Evolutionary conservation across 1,140 invertebrate species (phyloP).

Genomic region (Ceratina japonica): DNA sequence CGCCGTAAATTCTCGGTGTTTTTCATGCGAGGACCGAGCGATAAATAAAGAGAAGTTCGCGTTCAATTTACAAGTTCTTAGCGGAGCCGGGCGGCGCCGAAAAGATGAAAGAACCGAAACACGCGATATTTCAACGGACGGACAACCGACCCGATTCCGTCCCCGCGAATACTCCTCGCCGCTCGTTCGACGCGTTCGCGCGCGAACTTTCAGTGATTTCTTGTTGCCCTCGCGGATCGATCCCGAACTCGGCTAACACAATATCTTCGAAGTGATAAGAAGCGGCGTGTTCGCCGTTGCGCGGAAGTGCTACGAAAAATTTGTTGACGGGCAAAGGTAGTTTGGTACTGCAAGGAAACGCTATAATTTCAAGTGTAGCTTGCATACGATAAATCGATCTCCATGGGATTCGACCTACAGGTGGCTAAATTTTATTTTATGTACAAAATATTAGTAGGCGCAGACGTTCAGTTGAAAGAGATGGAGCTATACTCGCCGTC

Average conservation of each 20-base stretch:
- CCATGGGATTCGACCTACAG: neutral
- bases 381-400: too few relatives aligned
- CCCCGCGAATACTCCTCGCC: neutral
- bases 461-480: neutral
- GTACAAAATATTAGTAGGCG: neutral
- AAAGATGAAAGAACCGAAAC: neutral
- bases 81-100: neutral
- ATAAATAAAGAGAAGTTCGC: slow-evolving; percentile 15
- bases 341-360: too few relatives aligned
- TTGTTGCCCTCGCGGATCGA: neutral
- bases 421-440: neutral
- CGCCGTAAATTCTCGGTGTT: neutral
- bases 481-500: too few relatives aligned
- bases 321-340: too few relatives aligned
- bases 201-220: slow-evolving; percentile 13
- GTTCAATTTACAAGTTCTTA: slow-evolving; percentile 21
- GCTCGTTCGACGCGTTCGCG: neutral
- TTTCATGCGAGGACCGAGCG: neutral
- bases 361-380: too few relatives aligned
- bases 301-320: too few relatives aligned
- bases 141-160: slow-evolving; percentile 9
- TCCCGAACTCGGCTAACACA: neutral
- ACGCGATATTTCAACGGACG: slow-evolving; percentile 13
- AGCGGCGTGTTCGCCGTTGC: neutral
- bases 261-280: too few relatives aligned